Evolutionary conservation across 2,113 vertebrate genomes (phyloP), one percentile per base, ranked within the genome.

Genomic region (Dipodomys spectabilis): DNA sequence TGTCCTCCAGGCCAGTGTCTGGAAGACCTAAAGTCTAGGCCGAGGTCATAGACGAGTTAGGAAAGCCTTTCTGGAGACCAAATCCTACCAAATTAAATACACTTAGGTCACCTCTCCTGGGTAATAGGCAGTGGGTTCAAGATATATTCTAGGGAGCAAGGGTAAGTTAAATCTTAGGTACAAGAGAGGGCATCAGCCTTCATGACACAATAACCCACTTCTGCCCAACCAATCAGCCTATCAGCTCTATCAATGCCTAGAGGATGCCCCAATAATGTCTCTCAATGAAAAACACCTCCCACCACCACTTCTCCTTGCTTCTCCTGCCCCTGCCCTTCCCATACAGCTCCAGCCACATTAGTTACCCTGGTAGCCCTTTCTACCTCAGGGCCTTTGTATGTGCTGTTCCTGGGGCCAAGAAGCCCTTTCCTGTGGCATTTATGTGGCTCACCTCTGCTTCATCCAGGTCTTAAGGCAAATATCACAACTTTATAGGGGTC

Each of bases 401-500:
- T 2, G 9, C 77, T 25, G 2, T 28, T 83, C 60, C 39, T 11
- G 65, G 27, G 23, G 3, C 25, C 27, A 64, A 27, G 16, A 62
- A 35, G 44, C 12, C 10, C 28, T n/a, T 8, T 80, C 25, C 44
- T 25, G 4, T 0, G 5, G 30, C n/a, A 7, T 30, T 0, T 2
- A 23, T 15, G 10, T 0, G 7, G 67, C n/a, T 67, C 15, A 22
- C 19, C 12, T 7, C 62, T 39, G 71, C 35, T 73, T 65, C 7
- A 8, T n/a, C 64, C 25, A 44, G 19, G n/a, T 18, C 65, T 81
- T 4, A 0, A 44, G 10, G 22, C 20, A 86, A 71, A 92, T 49
- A 32, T n/a, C n/a, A 60, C 67, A 7, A 9, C 19, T 25, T 32
- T 10, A 35, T 30, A 71, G 10, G 9, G 16, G 13, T 32, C 68